Conservation (phyloP, 2,797 vertebrate species). For the Gila robusta region DNA sequence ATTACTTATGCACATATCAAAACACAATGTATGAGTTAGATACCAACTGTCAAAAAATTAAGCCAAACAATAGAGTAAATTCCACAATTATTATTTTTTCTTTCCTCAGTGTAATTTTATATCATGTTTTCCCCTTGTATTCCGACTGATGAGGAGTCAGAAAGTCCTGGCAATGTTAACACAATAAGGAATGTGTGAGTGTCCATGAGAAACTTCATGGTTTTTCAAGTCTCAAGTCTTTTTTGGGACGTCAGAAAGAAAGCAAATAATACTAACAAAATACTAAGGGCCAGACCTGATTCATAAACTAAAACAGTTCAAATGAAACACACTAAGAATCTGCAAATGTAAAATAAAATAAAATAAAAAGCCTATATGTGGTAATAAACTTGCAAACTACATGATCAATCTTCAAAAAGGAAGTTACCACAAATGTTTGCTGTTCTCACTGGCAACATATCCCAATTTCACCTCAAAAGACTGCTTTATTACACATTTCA, state of each 20-base stretch:
- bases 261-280: neutral
- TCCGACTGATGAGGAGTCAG: neutral
- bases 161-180: neutral
- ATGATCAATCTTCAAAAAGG: slow-evolving; percentile 8
- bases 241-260: neutral
- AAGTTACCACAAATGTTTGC: neutral
- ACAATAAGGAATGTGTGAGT: neutral
- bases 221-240: no score
- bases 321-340: neutral
- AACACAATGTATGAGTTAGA: neutral
- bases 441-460: neutral
- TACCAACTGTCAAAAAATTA: neutral
- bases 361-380: neutral
- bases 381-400: neutral
- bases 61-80: neutral
- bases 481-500: slow-evolving; percentile 6
- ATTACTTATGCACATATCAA: slow-evolving; percentile 2
- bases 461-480: neutral
- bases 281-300: neutral
- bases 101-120: neutral
- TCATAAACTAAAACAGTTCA: neutral
- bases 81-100: slow-evolving; percentile 22
- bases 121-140: neutral
- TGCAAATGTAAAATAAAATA: neutral
- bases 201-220: neutral